Conservation (phyloP, 2,113 vertebrate genomes). For the Peromyscus leucopus region DNA sequence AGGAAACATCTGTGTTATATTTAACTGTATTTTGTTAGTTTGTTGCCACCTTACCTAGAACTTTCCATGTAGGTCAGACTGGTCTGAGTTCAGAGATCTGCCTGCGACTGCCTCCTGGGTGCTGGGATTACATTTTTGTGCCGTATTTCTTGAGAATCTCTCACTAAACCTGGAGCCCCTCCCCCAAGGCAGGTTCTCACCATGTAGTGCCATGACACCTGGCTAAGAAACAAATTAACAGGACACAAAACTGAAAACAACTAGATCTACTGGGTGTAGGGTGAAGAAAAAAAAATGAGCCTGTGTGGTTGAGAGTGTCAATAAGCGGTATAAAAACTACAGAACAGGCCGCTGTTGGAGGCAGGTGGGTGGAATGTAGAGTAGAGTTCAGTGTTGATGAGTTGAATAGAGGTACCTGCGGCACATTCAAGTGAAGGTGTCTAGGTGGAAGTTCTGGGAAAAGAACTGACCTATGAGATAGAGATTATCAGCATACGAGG, state of each 20-base stretch:
- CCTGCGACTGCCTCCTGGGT: background rate
- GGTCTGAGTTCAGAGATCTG: background rate
- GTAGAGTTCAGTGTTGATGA: background rate
- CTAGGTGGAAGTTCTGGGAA: background rate
- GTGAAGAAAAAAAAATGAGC: background rate
- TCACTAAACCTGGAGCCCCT: background rate
- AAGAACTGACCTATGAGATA: background rate
- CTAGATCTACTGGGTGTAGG: background rate
- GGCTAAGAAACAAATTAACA: conserved; percentile 24
- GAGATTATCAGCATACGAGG: background rate
- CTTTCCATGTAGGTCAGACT: background rate
- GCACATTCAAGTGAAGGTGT: background rate
- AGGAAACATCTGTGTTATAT: background rate
- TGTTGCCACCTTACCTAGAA: background rate
- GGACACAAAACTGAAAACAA: background rate
- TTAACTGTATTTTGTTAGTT: background rate
- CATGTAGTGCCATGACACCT: background rate
- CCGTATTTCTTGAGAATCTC: background rate
- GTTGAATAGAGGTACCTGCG: background rate
- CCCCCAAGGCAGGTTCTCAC: background rate
- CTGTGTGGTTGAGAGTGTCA: background rate
- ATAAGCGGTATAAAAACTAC: background rate
- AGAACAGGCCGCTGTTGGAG: background rate
- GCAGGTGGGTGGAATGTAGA: background rate
- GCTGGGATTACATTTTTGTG: background rate